Percentiles rank a stretch among this genome's conserved stretches.
Conservation (phyloP, 2,113 vertebrate genomes). For the Sardina pilchardus region DNA sequence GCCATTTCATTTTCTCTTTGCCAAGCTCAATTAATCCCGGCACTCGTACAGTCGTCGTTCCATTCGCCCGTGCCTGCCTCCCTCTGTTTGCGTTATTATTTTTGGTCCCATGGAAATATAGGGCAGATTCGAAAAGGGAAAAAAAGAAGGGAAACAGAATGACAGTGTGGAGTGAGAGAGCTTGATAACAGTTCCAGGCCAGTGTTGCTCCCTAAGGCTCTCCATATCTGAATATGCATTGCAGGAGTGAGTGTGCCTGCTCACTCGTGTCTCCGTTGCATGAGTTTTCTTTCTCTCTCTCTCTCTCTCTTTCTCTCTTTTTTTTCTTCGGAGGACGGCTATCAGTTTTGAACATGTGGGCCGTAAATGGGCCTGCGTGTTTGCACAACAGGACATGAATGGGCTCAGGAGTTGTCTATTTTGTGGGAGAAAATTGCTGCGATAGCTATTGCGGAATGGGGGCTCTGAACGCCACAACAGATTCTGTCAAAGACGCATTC, state of each 20-base stretch:
- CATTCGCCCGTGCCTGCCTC: conserved; percentile 54
- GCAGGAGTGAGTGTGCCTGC: conserved; percentile 46
- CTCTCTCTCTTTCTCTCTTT: conserved; percentile 32
- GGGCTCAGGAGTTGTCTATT: background rate
- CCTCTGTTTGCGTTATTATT: conserved; percentile 61
- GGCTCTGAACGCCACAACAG: background rate
- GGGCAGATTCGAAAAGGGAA: conserved; percentile 23
- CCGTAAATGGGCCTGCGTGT: conserved; percentile 49
- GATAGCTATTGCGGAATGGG: background rate
- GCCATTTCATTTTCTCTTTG: conserved; percentile 69
- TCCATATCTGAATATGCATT: conserved; percentile 63
- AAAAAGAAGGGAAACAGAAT: background rate
- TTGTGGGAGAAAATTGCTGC: conserved; percentile 11
- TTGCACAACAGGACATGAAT: conserved; percentile 20
- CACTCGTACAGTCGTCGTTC: conserved; percentile 53
- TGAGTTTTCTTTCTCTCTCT: conserved; percentile 31
- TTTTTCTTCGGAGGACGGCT: conserved; percentile 58
- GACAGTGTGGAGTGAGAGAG: conserved; percentile 45
- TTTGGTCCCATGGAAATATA: conserved; percentile 55
- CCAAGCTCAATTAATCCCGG: conserved; percentile 73
- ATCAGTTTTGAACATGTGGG: conserved; percentile 61
- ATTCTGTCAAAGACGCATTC: conserved; percentile 9
- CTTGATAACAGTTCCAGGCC: conserved; percentile 59
- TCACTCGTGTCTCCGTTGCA: background rate
- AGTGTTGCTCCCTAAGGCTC: conserved; percentile 60